These are phyloP conservation scores for Protophormia terraenovae DNA, from an alignment of 2,888 invertebrate genomes.

Conservation along the genomic window DNA sequence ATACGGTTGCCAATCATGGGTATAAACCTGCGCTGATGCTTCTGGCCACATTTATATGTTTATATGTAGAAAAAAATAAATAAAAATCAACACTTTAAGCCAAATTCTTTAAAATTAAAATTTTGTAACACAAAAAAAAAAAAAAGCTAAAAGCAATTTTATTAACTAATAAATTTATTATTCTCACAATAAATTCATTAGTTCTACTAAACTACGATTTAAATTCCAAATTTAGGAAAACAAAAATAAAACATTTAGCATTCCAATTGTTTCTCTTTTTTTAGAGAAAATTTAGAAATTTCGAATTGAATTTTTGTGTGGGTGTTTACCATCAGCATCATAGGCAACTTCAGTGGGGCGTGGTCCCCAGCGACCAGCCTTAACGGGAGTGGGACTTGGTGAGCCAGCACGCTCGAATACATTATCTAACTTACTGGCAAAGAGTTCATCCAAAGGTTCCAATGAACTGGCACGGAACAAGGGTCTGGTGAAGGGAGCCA, in stretches of 20 bases:
- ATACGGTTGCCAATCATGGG: constrained; percentile 32
- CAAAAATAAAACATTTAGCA: constrained; percentile 48
- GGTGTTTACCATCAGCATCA: constrained; percentile 87
- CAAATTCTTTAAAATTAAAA: constrained; percentile 22
- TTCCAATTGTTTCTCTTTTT: too few species aligned
- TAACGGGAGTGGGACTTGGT: constrained; percentile 86
- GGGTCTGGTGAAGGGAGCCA: constrained; percentile 76
- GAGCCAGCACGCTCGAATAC: constrained; percentile 84
- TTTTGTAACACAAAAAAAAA: constrained; percentile 1
- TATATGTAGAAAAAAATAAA: neutral
- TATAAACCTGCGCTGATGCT: constrained; percentile 68
- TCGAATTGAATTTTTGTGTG: neutral
- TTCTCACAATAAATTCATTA: neutral
- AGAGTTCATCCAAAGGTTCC: constrained; percentile 79
- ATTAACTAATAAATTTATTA: neutral
- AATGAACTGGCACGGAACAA: constrained; percentile 79
- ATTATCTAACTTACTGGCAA: constrained; percentile 78
- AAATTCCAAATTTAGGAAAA: neutral
- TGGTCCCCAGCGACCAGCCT: constrained; percentile 87
- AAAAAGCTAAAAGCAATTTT: constrained; percentile 45
- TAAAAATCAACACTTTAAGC: constrained; percentile 6
- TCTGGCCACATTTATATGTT: constrained; percentile 59
- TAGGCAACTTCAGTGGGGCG: constrained; percentile 87
- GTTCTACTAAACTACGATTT: constrained; percentile 1
- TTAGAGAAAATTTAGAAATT: constrained; percentile 16